Conservation (phyloP, 2,888 invertebrate species). For the Teleiodes luculella region DNA sequence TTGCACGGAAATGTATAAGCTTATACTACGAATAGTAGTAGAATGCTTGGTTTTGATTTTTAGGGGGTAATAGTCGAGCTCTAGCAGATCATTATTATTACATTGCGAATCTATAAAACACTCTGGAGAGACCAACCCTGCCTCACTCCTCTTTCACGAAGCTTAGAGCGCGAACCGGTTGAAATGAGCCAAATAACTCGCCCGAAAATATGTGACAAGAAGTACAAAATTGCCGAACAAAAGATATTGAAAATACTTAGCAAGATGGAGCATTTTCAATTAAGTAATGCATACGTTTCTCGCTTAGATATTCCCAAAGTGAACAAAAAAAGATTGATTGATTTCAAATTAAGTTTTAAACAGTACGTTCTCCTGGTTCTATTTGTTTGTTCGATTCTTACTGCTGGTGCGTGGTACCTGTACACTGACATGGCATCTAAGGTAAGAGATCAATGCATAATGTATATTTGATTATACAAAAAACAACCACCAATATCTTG, state of each 20-base stretch:
- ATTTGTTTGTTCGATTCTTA: constrained; percentile 13
- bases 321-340: constrained; percentile 8
- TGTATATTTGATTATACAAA: no score
- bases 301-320: constrained; percentile 35
- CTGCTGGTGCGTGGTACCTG: constrained; percentile 33
- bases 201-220: constrained; percentile 52
- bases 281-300: constrained; percentile 44
- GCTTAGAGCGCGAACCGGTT: not conserved
- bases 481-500: no score
- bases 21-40: no score
- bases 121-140: constrained; percentile 17
- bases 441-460: no score
- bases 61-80: constrained; percentile 23
- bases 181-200: constrained; percentile 41
- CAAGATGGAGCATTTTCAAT: constrained; percentile 53
- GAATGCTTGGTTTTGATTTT: not conserved
- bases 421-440: constrained; percentile 26
- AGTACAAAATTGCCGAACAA: constrained; percentile 54
- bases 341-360: not conserved
- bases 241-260: constrained; percentile 56
- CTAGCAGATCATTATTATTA: constrained; percentile 20
- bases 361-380: not conserved
- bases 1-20: no score
- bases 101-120: constrained; percentile 45
- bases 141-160: not conserved